Evolutionary conservation across 35 echinoderm and acorn worm genomes (phyloP).

Genomic region (Strongylocentrotus purpuratus): DNA sequence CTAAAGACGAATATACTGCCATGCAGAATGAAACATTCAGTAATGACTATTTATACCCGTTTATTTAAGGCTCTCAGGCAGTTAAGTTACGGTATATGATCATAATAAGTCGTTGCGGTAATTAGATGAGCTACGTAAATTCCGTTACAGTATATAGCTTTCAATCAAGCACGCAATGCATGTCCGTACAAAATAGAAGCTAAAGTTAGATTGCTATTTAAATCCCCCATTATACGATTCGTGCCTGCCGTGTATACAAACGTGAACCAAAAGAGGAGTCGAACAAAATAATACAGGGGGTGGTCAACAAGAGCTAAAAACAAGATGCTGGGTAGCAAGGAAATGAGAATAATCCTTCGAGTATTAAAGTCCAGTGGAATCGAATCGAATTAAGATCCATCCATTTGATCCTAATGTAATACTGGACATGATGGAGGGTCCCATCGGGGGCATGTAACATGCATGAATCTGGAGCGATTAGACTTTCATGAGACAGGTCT

Average conservation of each 20-base stretch:
- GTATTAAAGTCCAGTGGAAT: not conserved
- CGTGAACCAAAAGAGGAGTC: not conserved
- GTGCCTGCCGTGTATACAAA: not conserved
- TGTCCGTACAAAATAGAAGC: not conserved
- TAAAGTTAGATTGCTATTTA: not conserved
- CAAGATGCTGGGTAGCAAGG: not conserved
- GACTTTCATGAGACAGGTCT: not conserved
- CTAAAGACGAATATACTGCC: no score
- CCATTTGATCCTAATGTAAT: conserved; percentile 3
- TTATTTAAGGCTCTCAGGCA: no score
- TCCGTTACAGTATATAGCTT: not conserved
- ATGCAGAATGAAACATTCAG: no score
- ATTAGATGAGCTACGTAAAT: not conserved
- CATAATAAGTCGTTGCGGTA: not conserved
- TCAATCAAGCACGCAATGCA: not conserved
- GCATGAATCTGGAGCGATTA: not conserved
- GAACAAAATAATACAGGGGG: not conserved
- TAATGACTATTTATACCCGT: no score
- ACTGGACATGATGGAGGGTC: not conserved
- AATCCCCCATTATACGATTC: not conserved
- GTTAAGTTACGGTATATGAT: no score
- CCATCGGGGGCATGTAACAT: not conserved
- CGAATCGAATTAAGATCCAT: conserved; percentile 10
- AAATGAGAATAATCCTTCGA: conserved; percentile 12
- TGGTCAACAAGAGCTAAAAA: not conserved